These are phyloP conservation scores for Tenthredo mesomela DNA, from an alignment of 2,888 invertebrate genomes.

Conservation along the genomic window DNA sequence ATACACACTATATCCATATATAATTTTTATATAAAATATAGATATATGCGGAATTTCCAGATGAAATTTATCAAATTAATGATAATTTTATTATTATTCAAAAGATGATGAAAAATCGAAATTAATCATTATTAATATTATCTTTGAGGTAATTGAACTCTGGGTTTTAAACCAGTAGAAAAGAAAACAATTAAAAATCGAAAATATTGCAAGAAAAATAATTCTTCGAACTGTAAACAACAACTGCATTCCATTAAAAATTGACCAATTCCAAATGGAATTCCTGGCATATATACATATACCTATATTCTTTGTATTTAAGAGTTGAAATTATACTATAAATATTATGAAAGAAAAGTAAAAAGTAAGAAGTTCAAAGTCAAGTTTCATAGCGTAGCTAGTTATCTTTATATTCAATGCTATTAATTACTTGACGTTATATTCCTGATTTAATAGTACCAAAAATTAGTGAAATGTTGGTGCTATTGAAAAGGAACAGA, in stretches of 20 bases:
- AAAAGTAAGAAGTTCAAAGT: not conserved
- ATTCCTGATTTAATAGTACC: constrained; percentile 25
- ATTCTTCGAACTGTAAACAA: not conserved
- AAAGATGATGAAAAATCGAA: not conserved
- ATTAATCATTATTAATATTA: not conserved
- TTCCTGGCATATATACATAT: not conserved
- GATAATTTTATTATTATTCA: not conserved
- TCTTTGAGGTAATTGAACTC: not conserved
- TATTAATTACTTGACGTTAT: not conserved
- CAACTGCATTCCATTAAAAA: not conserved
- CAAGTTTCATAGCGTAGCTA: not conserved
- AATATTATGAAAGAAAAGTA: not conserved
- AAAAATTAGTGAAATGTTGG: not conserved
- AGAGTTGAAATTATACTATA: not conserved
- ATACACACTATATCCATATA: constrained; percentile 7
- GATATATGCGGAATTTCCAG: not conserved
- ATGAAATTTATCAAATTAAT: not conserved
- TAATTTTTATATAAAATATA: not conserved
- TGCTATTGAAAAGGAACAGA: not conserved
- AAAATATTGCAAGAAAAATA: not conserved
- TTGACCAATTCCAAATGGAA: not conserved
- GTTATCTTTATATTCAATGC: not conserved
- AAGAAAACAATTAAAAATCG: not conserved
- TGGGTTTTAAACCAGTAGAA: too few species aligned
- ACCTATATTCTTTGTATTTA: not conserved